phyloP scores from a whole-genome alignment of 1,140 invertebrate species.

The Leptinotarsa defecta region DNA sequence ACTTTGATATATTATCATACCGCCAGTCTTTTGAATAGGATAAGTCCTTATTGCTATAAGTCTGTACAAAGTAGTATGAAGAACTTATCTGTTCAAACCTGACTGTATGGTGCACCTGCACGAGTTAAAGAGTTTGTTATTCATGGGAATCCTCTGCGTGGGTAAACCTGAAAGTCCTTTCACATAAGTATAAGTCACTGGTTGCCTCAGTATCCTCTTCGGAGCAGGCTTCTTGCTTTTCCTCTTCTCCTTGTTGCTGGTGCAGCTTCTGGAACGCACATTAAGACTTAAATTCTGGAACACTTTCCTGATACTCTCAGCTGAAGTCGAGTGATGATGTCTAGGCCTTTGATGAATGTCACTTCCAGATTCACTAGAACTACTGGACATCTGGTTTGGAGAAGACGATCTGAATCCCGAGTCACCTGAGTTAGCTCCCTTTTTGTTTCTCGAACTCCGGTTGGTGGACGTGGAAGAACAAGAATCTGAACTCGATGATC shows the following conservation, averaged over 20 bases:
- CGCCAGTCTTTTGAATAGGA: slow-evolving; percentile 34
- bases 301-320: slow-evolving; percentile 67
- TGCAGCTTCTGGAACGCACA: slow-evolving; percentile 66
- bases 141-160: slow-evolving; percentile 74
- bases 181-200: slow-evolving; percentile 77
- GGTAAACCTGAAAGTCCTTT: slow-evolving; percentile 77
- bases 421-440: slow-evolving; percentile 37
- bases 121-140: slow-evolving; percentile 42
- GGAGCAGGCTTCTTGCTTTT: slow-evolving; percentile 65
- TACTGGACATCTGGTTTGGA: slow-evolving; percentile 60
- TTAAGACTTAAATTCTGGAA: slow-evolving; percentile 70
- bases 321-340: slow-evolving; percentile 65
- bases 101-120: slow-evolving; percentile 52
- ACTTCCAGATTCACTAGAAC: slow-evolving; percentile 64
- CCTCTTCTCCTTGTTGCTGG: slow-evolving; percentile 58
- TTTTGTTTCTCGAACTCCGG: slow-evolving; percentile 49
- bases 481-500: slow-evolving; percentile 63
- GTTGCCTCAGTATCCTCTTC: slow-evolving; percentile 72
- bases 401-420: slow-evolving; percentile 47
- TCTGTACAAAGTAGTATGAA: slow-evolving; percentile 4
- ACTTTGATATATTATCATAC: slow-evolving; percentile 2
- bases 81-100: slow-evolving; percentile 53
- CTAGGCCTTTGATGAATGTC: slow-evolving; percentile 60
- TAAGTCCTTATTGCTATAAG: slow-evolving; percentile 21
- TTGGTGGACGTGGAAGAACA: slow-evolving; percentile 58